A percentile compares a stretch with the other conserved stretches of the same genome.
These are phyloP conservation scores for Dendroctonus ponderosae DNA, from an alignment of 1,140 invertebrate species.

Conservation along the genomic window DNA sequence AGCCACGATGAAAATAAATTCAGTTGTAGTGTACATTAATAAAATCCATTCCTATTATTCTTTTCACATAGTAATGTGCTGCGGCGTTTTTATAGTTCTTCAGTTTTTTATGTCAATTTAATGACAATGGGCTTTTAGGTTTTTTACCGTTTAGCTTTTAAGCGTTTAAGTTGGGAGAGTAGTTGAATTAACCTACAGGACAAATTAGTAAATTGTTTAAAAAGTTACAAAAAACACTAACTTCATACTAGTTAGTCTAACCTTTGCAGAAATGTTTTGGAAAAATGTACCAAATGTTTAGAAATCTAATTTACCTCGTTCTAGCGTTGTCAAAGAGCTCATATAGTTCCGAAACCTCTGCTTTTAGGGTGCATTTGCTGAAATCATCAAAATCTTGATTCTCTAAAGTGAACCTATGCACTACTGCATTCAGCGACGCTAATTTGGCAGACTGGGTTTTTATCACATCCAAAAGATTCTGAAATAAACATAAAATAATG, in stretches of 20 bases:
- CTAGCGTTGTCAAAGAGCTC: constrained; percentile 74
- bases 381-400: constrained; percentile 51
- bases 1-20: constrained; percentile 29
- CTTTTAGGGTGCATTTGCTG: constrained; percentile 58
- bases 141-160: too few relatives aligned
- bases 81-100: not conserved
- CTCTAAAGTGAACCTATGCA: constrained; percentile 67
- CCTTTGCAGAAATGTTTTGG: too few relatives aligned
- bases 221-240: too few relatives aligned
- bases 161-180: too few relatives aligned
- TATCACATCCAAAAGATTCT: constrained; percentile 65
- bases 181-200: too few relatives aligned
- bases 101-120: too few relatives aligned
- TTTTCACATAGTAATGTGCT: constrained; percentile 16
- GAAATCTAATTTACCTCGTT: constrained; percentile 62
- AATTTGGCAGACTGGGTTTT: constrained; percentile 64
- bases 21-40: constrained; percentile 25
- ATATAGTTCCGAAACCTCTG: constrained; percentile 72
- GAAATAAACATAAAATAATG: constrained; percentile 45
- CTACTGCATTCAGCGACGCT: constrained; percentile 70
- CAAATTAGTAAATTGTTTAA: too few relatives aligned
- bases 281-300: too few relatives aligned
- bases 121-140: too few relatives aligned
- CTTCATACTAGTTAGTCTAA: too few relatives aligned
- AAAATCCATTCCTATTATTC: constrained; percentile 24